Evolutionary conservation across 2,888 invertebrate genomes (phyloP).

Genomic region (Sphecodes monilicornis): DNA sequence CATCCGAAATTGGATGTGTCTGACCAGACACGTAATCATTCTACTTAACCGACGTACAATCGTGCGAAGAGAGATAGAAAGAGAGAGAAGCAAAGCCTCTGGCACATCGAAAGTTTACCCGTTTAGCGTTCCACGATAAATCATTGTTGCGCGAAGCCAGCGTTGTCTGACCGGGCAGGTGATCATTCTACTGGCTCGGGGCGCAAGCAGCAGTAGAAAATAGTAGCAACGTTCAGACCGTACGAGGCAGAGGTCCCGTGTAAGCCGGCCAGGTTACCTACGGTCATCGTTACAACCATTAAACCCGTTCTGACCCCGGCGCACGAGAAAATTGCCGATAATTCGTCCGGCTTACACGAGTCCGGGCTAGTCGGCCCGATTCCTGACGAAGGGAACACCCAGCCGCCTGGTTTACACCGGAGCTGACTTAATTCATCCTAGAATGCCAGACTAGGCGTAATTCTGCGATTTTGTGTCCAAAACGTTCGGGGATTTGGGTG

Average conservation of each 20-base stretch:
- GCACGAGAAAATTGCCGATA: slow-evolving; percentile 56
- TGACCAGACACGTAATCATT: slow-evolving; percentile 1
- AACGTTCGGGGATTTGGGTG: not conserved
- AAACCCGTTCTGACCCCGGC: slow-evolving; percentile 41
- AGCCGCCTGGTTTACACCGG: slow-evolving; percentile 39
- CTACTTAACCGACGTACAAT: not conserved
- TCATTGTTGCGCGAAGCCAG: slow-evolving; percentile 11
- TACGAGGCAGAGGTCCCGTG: not conserved
- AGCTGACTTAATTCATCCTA: slow-evolving; percentile 20
- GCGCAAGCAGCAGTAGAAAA: slow-evolving; percentile 6
- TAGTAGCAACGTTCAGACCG: slow-evolving; percentile 17
- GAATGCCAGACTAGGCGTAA: not conserved
- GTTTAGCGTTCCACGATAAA: not conserved
- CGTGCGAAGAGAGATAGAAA: not conserved
- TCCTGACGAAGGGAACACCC: slow-evolving; percentile 39
- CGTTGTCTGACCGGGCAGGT: slow-evolving; percentile 15
- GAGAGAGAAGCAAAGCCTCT: not conserved
- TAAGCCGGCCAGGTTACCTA: slow-evolving; percentile 44
- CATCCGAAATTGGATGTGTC: slow-evolving; percentile 4
- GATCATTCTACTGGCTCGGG: slow-evolving; percentile 30
- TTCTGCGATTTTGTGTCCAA: not conserved
- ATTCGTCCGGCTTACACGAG: slow-evolving; percentile 53
- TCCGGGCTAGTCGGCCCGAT: slow-evolving; percentile 37
- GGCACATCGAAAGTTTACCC: slow-evolving; percentile 6
- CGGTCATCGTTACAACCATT: slow-evolving; percentile 60